These are phyloP conservation scores for Siniperca chuatsi DNA, from an alignment of 2,113 vertebrate genomes.

Conservation along the genomic window DNA sequence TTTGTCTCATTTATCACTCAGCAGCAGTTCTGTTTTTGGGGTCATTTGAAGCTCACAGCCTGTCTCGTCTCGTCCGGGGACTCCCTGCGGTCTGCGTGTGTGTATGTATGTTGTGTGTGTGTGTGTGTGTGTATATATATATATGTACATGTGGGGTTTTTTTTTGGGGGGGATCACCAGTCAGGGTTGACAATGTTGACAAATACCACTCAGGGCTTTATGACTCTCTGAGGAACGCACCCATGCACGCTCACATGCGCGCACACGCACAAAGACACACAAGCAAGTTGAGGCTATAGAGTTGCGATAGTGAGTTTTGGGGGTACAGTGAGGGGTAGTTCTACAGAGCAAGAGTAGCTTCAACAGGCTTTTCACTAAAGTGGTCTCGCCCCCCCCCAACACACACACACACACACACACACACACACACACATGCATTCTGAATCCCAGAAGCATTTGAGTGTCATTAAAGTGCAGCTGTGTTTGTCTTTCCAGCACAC, in stretches of 20 bases:
- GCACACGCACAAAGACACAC: constrained; percentile 15
- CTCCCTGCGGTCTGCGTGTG: constrained; percentile 51
- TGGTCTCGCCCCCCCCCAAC: constrained; percentile 28
- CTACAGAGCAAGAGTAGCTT: constrained; percentile 33
- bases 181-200: constrained; percentile 38
- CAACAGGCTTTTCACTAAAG: constrained; percentile 58
- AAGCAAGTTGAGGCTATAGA: constrained; percentile 5
- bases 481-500: constrained; percentile 85
- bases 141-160: constrained; percentile 17
- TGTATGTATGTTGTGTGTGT: constrained; percentile 11
- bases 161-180: constrained; percentile 31
- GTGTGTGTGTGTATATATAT: not conserved
- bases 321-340: not conserved
- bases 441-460: constrained; percentile 78
- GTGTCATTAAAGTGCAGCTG: constrained; percentile 86
- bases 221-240: constrained; percentile 40
- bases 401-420: not conserved
- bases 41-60: constrained; percentile 75
- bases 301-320: not conserved
- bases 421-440: constrained; percentile 40
- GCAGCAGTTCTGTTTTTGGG: constrained; percentile 70
- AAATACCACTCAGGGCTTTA: constrained; percentile 44
- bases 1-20: constrained; percentile 80
- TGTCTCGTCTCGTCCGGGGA: constrained; percentile 65
- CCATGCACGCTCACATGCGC: constrained; percentile 7